Conservation (phyloP, 2,888 invertebrate species). For the Tachina lurida region DNA sequence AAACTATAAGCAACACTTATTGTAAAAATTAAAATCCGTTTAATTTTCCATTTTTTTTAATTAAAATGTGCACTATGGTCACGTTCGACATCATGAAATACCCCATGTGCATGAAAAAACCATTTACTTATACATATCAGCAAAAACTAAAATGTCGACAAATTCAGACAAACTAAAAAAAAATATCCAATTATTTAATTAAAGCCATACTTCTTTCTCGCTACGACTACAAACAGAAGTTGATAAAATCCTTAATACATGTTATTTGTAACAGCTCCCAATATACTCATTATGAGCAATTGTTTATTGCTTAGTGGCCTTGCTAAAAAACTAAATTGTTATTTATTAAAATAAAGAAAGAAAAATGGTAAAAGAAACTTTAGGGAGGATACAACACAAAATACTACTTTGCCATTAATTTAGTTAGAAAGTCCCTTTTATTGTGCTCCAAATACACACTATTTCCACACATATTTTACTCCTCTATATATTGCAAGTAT, state of each 20-base stretch:
- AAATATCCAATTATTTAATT: background rate
- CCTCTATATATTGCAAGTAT: background rate
- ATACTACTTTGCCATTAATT: slow-evolving; percentile 39
- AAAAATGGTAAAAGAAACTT: background rate
- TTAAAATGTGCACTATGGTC: too few species aligned
- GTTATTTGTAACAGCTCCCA: slow-evolving; percentile 34
- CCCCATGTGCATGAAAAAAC: too few species aligned
- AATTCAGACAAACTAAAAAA: background rate
- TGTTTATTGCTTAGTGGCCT: slow-evolving; percentile 43
- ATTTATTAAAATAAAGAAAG: slow-evolving; percentile 20
- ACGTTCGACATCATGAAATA: too few species aligned
- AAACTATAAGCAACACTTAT: too few species aligned
- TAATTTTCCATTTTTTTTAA: too few species aligned
- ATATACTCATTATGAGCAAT: slow-evolving; percentile 18
- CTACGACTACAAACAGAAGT: background rate
- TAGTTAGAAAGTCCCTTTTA: slow-evolving; percentile 38
- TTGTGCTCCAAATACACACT: slow-evolving; percentile 28
- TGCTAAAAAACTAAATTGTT: slow-evolving; percentile 27
- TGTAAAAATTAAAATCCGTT: too few species aligned
- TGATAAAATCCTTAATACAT: slow-evolving; percentile 35
- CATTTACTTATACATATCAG: too few species aligned
- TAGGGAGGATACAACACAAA: background rate
- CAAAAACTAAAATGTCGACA: background rate
- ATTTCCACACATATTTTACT: slow-evolving; percentile 10
- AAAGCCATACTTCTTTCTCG: background rate